These are phyloP conservation scores for Pristionchus mayeri DNA, from an alignment of 2,888 invertebrate genomes.

Conservation along the genomic window DNA sequence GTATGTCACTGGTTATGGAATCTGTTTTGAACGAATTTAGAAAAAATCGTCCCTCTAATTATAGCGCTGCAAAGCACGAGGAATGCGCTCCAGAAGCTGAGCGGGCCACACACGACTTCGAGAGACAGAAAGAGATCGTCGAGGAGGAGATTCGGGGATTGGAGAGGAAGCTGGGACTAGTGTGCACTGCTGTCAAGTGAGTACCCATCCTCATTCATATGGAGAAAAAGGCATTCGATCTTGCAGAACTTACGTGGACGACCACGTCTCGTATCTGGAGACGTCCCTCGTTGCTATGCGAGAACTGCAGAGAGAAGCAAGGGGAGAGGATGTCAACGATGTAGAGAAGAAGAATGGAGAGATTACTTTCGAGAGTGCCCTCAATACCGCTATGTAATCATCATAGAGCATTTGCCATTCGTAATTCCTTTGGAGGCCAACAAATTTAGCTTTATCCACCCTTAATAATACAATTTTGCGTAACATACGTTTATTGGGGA, in stretches of 20 bases:
- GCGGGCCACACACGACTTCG: conserved; percentile 44
- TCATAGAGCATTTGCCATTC: not conserved
- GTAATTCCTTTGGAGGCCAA: too few species aligned
- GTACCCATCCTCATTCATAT: not conserved
- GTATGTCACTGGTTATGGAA: not conserved
- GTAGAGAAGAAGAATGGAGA: conserved; percentile 23
- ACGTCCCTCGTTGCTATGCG: conserved; percentile 18
- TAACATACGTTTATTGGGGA: conserved; percentile 5
- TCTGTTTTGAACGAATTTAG: not conserved
- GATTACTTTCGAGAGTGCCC: not conserved
- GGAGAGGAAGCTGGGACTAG: conserved; percentile 33
- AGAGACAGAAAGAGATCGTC: conserved; percentile 44
- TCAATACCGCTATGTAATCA: not conserved
- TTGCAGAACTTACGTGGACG: conserved; percentile 39
- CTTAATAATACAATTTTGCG: too few species aligned
- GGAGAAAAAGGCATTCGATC: not conserved
- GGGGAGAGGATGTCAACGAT: not conserved
- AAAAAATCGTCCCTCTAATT: not conserved
- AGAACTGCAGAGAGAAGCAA: conserved; percentile 24
- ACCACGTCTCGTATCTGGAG: conserved; percentile 46
- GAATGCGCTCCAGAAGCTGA: conserved; percentile 46
- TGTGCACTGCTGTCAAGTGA: conserved; percentile 30
- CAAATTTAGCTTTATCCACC: too few species aligned
- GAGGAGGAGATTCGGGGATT: conserved; percentile 37
- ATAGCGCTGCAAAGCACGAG: conserved; percentile 43